Evolutionary conservation across 2,888 invertebrate genomes (phyloP), one percentile per base, ranked within the genome.

Genomic region (Acronicta psi): DNA sequence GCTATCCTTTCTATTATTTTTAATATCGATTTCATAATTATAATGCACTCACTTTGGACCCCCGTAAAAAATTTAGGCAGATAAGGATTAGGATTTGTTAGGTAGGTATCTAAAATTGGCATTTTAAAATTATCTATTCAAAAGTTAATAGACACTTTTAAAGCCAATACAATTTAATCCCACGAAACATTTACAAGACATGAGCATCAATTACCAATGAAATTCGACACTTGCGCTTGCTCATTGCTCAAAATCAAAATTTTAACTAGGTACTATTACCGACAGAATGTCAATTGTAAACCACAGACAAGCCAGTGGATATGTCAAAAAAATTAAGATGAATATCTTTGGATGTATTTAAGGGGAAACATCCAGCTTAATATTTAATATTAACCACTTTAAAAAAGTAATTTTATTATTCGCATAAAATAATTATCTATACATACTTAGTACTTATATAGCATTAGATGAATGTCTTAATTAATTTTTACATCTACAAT

Each of bases 301-400:
- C 73, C 75, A 69, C 75, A 67, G 53, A 64, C 75, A 59, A 63
- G 55, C 46, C 75, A 76, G 47, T 78, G 75, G 69, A 69, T 75
- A 54, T 66, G 79, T 79, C 81, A 80, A 72, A 78, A 34, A 78
- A 82, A 77, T 68, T 75, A 71, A 77, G 78, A 81, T 73, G 66
- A 77, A 67, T 77, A 77, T 79, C 68, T 73, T 70, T 60, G 75
- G 77, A 79, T 71, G 51, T 66, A 73, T 76, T 73, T 70, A 51
- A 76, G 13, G 34, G 11, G 34, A 5, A n/a, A 34, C 34, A n/a
- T 34, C n/a, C 34, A 34, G n/a, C 6, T 2, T 11, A 29, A 29
- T 3, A 29, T 29, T 29, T 0, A 25, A 25, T 7, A 29, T 10
- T 7, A 29, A 11, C 9, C 11, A 9, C n/a, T 29, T 10, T 29